A percentile compares a stretch with the other conserved stretches of the same genome.
These are phyloP conservation scores for Muscina levida DNA, from an alignment of 2,888 invertebrate species.

Conservation along the genomic window DNA sequence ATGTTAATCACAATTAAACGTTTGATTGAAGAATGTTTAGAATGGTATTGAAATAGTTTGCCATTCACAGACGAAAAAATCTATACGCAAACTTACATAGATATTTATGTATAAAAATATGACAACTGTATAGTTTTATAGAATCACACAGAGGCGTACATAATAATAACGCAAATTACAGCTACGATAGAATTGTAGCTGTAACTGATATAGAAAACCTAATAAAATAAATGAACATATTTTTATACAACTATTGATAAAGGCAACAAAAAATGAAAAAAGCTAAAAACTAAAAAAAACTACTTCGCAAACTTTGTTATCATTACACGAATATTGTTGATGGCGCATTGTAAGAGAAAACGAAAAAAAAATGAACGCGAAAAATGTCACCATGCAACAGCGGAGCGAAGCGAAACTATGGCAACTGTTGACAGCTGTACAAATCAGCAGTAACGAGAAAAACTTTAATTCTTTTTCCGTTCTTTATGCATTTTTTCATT, in stretches of 20 bases:
- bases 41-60: constrained; percentile 29
- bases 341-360: neutral
- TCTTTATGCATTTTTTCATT: too few species aligned
- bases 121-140: constrained; percentile 67
- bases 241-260: constrained; percentile 67
- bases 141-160: constrained; percentile 4
- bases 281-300: constrained; percentile 56
- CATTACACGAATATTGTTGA: constrained; percentile 7
- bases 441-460: constrained; percentile 18
- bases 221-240: constrained; percentile 67
- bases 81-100: constrained; percentile 67
- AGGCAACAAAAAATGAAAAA: constrained; percentile 65
- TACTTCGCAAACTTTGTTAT: constrained; percentile 44
- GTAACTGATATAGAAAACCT: constrained; percentile 53
- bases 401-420: neutral
- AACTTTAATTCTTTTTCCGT: neutral
- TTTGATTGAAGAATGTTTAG: neutral
- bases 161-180: constrained; percentile 1
- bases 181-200: constrained; percentile 60
- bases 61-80: constrained; percentile 65
- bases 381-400: constrained; percentile 20
- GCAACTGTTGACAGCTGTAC: constrained; percentile 26
- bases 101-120: constrained; percentile 68
- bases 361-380: neutral
- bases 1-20: constrained; percentile 67